phyloP scores from a whole-genome alignment of 1,140 invertebrate genomes.

The Diorhabda carinulata region DNA sequence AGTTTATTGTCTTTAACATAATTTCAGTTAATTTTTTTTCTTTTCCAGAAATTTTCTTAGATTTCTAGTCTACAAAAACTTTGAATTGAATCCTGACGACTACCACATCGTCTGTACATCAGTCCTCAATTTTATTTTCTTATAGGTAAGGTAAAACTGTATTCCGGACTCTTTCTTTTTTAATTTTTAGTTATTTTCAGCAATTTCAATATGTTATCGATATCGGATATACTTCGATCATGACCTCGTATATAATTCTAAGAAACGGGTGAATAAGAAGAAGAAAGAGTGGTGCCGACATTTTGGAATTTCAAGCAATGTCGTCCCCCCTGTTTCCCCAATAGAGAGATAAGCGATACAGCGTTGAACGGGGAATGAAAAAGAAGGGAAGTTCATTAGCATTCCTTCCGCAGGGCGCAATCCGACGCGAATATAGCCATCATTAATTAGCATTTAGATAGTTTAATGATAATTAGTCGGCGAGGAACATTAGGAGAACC shows the following conservation, averaged over 20 bases:
- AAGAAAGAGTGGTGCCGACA: constrained; percentile 3
- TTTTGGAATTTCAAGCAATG: not conserved
- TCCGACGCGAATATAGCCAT: constrained; percentile 50
- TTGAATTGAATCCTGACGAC: no score
- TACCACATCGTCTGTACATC: no score
- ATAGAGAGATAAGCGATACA: not conserved
- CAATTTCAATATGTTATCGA: no score
- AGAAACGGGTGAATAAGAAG: not conserved
- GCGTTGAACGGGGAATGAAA: not conserved
- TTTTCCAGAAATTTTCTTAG: no score
- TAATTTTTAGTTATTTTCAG: no score
- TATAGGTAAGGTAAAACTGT: no score
- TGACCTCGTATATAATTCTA: not conserved
- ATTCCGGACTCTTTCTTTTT: no score
- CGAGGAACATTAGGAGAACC: constrained; percentile 33
- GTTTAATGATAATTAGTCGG: constrained; percentile 54
- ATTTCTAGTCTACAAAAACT: no score
- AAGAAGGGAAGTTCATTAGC: constrained; percentile 46
- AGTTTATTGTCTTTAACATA: no score
- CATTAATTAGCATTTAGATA: constrained; percentile 57
- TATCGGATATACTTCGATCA: not conserved
- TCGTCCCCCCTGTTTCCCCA: not conserved
- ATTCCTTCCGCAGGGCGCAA: constrained; percentile 44
- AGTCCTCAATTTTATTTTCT: no score
- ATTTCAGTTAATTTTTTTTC: no score